Conservation (phyloP, 2,888 invertebrate genomes). For the Diploptera punctata region DNA sequence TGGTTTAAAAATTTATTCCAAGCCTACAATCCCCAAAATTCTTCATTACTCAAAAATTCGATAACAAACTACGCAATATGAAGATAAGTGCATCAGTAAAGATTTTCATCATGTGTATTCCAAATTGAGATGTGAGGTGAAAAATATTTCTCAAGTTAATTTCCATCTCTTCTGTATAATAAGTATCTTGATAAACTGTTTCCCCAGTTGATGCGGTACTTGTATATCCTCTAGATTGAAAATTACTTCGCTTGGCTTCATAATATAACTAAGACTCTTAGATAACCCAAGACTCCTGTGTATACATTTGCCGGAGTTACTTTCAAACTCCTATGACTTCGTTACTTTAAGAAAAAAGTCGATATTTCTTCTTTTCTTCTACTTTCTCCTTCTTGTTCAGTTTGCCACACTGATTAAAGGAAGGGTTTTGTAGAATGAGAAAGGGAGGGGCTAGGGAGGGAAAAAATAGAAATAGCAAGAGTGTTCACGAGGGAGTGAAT, state of each 20-base stretch:
- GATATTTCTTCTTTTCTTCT: slow-evolving; percentile 3
- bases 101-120: no score
- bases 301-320: neutral
- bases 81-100: no score
- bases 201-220: neutral
- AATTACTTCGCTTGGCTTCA: slow-evolving; percentile 36
- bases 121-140: no score
- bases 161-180: slow-evolving; percentile 4
- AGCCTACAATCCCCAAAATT: no score
- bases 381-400: neutral
- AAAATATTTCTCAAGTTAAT: neutral
- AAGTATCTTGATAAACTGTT: slow-evolving; percentile 11
- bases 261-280: slow-evolving; percentile 22
- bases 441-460: neutral
- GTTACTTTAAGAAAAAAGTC: neutral
- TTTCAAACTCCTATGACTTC: slow-evolving; percentile 13
- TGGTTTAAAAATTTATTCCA: no score
- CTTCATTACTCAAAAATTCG: no score
- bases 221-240: slow-evolving; percentile 26
- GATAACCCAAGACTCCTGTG: slow-evolving; percentile 1
- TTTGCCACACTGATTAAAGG: slow-evolving; percentile 5
- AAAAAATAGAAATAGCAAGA: neutral
- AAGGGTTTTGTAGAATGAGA: neutral
- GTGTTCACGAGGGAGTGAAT: neutral
- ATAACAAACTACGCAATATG: no score